Base-by-base conservation (phyloP, 2,113 vertebrate genomes). In the Triplophysa dalaica region DNA sequence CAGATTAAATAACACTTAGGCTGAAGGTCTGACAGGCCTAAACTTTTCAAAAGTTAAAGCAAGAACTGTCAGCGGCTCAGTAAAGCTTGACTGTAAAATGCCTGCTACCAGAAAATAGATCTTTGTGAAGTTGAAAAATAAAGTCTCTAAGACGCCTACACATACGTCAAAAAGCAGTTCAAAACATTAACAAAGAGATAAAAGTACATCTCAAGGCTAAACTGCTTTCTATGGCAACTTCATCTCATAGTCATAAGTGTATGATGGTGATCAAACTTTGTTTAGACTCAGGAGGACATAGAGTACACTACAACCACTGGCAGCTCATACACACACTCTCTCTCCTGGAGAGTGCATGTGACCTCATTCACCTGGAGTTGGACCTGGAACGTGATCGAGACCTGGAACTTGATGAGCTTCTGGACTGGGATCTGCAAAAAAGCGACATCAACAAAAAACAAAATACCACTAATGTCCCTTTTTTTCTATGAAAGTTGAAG, bases 281-380 rank as follows among this genome's bases (percentile, higher is more conserved):
- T 9, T 86, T 88, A 80, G 85, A 77, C 79, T 24, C 21, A 17
- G 41, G 22, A 69, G 22, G 68, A 70, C 58, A n/a, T 86, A 81
- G 78, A 87, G 78, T 65, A 74, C 77, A 83, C 33, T 58, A 83
- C 65, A 85, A 81, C 79, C 76, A 80, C 80, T 52, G 81, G 79
- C 84, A 86, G 77, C 81, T 69, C 89, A 93, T 5, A 72, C 70
- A 56, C 43, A 88, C 91, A 93, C 95, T 93, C 95, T 90, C 87
- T 88, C 88, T 84, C 87, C 92, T 86, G 76, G 90, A 91, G 94
- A 95, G 94, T 93, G 94, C 91, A 93, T 91, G 94, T 93, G 94
- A 99, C 95, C 96, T 95, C 94, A 98, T 98, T 99, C 97, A 99
- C 97, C 98, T 99, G 94, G 98, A 98, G 94, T 94, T 96, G 89